Percentiles rank a stretch among this genome's conserved stretches.
Conservation (phyloP, 2,113 vertebrate genomes). For the Trichomycterus rosablanca region DNA sequence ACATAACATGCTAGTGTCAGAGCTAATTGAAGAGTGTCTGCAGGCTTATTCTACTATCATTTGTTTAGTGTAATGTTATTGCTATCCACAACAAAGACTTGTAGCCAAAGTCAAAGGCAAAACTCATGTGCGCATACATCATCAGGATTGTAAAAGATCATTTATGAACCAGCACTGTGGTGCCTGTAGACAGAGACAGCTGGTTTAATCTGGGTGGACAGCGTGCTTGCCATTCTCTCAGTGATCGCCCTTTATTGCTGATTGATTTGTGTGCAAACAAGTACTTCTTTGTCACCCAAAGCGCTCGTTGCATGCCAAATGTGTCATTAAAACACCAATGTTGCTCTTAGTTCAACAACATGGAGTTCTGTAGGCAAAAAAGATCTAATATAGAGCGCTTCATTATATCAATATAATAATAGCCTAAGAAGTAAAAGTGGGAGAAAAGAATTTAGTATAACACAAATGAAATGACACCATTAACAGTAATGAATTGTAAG, state of each 20-base stretch:
- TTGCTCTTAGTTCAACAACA: neutral
- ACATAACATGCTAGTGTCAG: neutral
- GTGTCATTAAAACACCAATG: conserved; percentile 44
- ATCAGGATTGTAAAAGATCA: conserved; percentile 57
- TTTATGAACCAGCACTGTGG: conserved; percentile 57
- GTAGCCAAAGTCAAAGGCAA: conserved; percentile 69
- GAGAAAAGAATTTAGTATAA: too few species aligned
- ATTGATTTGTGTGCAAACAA: conserved; percentile 73
- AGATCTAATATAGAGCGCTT: too few species aligned
- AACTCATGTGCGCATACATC: conserved; percentile 67
- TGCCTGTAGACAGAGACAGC: conserved; percentile 8
- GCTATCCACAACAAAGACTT: conserved; percentile 10
- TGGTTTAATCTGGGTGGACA: conserved; percentile 42
- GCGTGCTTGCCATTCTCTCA: conserved; percentile 41
- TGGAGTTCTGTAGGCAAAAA: neutral
- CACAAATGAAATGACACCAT: too few species aligned
- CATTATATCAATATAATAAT: too few species aligned
- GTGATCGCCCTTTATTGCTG: conserved; percentile 55
- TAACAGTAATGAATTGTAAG: too few species aligned
- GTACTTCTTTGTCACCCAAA: conserved; percentile 41
- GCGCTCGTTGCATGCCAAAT: conserved; percentile 64
- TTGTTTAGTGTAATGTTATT: conserved; percentile 42
- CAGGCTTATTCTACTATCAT: conserved; percentile 16
- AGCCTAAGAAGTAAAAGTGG: too few species aligned
- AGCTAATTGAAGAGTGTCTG: conserved; percentile 24